phyloP scores from a whole-genome alignment of 2,888 invertebrate genomes.

The Drosophila picticornis region DNA sequence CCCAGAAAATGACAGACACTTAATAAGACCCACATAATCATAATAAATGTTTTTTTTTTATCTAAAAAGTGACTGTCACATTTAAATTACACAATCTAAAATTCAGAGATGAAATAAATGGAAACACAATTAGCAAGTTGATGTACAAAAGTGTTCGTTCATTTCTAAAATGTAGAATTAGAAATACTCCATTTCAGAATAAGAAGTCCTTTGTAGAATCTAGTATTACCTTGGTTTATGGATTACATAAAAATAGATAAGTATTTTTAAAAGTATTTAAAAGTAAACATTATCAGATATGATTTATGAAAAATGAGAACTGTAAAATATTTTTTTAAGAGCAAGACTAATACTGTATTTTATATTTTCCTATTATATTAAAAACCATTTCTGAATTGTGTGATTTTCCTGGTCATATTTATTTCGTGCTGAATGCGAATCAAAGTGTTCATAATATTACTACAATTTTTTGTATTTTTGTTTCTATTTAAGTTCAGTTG shows the following conservation, averaged over 20 bases:
- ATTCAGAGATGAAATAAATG: not conserved
- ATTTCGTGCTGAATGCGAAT: not conserved
- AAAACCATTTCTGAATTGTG: not conserved
- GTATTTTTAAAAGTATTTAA: not conserved
- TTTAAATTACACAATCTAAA: not conserved
- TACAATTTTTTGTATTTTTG: not conserved
- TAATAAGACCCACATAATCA: not conserved
- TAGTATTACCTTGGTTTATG: no score
- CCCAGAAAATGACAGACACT: conserved; percentile 10
- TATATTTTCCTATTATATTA: not conserved
- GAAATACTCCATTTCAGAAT: not conserved
- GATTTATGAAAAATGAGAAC: no score
- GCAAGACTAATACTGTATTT: not conserved
- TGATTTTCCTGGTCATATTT: not conserved
- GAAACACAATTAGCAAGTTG: not conserved
- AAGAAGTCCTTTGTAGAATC: not conserved
- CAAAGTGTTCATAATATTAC: not conserved
- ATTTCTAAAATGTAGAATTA: not conserved
- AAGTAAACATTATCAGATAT: not conserved
- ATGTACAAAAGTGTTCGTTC: not conserved
- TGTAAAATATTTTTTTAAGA: not conserved
- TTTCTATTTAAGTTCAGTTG: not conserved
- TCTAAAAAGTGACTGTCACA: not conserved
- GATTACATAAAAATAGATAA: not conserved
- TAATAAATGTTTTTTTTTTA: not conserved